Percentiles rank a stretch among this genome's conserved stretches.
phyloP scores from a whole-genome alignment of 2,888 invertebrate genomes.

The Xestoiulus laeticollis region DNA sequence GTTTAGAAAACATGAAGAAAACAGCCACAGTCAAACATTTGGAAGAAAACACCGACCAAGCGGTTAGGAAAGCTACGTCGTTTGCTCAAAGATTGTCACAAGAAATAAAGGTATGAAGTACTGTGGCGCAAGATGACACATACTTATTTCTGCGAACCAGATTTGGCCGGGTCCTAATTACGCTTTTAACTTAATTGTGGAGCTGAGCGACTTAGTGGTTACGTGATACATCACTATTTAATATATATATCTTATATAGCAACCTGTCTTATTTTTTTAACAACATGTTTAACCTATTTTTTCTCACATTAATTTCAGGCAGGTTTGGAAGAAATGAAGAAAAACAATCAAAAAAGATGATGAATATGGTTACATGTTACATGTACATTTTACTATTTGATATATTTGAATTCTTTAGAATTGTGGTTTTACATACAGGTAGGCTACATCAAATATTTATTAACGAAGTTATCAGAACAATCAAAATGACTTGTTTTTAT shows the following conservation, averaged over 20 bases:
- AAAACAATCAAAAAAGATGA: slow-evolving; percentile 4
- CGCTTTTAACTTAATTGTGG: background rate
- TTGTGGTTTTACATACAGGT: background rate
- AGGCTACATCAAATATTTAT: too few relatives aligned
- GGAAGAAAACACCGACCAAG: background rate
- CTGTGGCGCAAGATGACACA: background rate
- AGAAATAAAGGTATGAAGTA: slow-evolving; percentile 27
- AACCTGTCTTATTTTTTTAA: background rate
- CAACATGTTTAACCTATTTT: background rate
- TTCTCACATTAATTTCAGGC: background rate
- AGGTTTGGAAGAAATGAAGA: background rate
- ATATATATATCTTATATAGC: background rate
- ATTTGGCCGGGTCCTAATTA: too few relatives aligned
- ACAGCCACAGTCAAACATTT: background rate
- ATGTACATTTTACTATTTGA: background rate
- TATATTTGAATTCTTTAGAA: background rate
- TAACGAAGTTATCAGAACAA: too few relatives aligned
- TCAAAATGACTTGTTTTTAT: too few relatives aligned
- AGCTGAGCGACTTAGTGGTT: background rate
- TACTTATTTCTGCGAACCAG: too few relatives aligned
- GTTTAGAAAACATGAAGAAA: slow-evolving; percentile 3
- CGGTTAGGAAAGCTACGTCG: background rate
- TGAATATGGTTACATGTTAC: background rate
- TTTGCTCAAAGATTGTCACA: slow-evolving; percentile 16
- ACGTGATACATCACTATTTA: background rate